These are phyloP conservation scores for Etheostoma nigrum DNA, from an alignment of 2,797 vertebrate species.

Conservation along the genomic window DNA sequence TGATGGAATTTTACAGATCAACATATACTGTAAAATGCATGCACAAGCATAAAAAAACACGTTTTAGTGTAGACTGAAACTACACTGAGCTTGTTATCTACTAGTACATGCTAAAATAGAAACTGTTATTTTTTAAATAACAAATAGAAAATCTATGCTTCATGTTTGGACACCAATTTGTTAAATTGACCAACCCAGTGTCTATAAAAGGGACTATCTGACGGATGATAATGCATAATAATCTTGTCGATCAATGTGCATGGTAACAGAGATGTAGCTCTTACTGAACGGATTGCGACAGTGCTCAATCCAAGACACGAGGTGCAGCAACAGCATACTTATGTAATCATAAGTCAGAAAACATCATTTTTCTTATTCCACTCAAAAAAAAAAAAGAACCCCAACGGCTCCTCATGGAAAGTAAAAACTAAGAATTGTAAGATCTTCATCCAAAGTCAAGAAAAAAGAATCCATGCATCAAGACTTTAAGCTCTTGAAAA, in stretches of 20 bases:
- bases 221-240: conserved; percentile 46
- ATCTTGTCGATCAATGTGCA: conserved; percentile 51
- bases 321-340: conserved; percentile 46
- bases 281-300: conserved; percentile 35
- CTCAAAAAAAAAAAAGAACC: conserved; percentile 45
- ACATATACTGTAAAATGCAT: conserved; percentile 31
- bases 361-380: conserved; percentile 24
- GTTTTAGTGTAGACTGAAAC: conserved; percentile 29
- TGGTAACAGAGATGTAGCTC: conserved; percentile 45
- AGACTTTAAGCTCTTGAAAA: conserved; percentile 73
- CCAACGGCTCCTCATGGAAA: conserved; percentile 19
- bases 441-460: conserved; percentile 55
- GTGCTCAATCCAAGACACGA: conserved; percentile 37
- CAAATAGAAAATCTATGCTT: conserved; percentile 38
- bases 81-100: conserved; percentile 18
- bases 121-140: conserved; percentile 15
- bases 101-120: conserved; percentile 11
- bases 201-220: conserved; percentile 38
- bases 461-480: conserved; percentile 74
- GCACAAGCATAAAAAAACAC: conserved; percentile 18
- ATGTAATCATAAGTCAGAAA: conserved; percentile 42
- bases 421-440: conserved; percentile 26
- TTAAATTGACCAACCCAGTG: conserved; percentile 31
- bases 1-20: conserved; percentile 7
- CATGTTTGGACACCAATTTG: conserved; percentile 52